These are phyloP conservation scores for Carapus acus DNA, from an alignment of 2,797 vertebrate species.

Conservation along the genomic window DNA sequence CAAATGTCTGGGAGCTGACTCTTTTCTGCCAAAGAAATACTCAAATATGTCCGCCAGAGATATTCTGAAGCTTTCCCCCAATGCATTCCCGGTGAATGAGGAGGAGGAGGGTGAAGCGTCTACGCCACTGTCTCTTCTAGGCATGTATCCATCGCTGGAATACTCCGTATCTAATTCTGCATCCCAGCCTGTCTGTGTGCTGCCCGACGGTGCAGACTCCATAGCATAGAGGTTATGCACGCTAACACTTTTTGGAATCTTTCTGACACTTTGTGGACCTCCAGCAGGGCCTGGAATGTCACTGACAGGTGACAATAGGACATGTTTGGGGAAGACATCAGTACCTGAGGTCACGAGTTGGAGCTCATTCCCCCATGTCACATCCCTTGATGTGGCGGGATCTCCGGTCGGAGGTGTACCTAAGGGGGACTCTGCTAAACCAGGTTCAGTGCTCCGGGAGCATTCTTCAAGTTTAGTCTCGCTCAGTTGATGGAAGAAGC, in stretches of 20 bases:
- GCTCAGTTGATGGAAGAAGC: conserved; percentile 52
- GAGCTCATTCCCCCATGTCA: conserved; percentile 57
- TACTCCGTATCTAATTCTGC: conserved; percentile 10
- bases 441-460: conserved; percentile 29
- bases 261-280: conserved; percentile 42
- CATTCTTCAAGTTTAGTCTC: conserved; percentile 39
- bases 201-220: conserved; percentile 38
- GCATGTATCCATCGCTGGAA: conserved; percentile 8
- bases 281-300: conserved; percentile 30
- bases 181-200: conserved; percentile 29
- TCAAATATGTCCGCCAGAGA: conserved; percentile 64
- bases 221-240: conserved; percentile 64
- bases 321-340: conserved; percentile 33
- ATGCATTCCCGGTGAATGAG: conserved; percentile 34
- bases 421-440: conserved; percentile 29
- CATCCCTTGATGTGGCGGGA: conserved; percentile 18
- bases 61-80: conserved; percentile 44
- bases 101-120: conserved; percentile 40
- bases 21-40: conserved; percentile 62
- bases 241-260: conserved; percentile 68
- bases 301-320: conserved; percentile 30
- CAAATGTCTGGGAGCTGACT: conserved; percentile 32
- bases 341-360: conserved; percentile 11
- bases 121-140: conserved; percentile 4
- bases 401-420: neutral